A percentile compares a stretch with the other conserved stretches of the same genome.
phyloP scores from a whole-genome alignment of 2,888 invertebrate species.

The Nemoura dubitans region DNA sequence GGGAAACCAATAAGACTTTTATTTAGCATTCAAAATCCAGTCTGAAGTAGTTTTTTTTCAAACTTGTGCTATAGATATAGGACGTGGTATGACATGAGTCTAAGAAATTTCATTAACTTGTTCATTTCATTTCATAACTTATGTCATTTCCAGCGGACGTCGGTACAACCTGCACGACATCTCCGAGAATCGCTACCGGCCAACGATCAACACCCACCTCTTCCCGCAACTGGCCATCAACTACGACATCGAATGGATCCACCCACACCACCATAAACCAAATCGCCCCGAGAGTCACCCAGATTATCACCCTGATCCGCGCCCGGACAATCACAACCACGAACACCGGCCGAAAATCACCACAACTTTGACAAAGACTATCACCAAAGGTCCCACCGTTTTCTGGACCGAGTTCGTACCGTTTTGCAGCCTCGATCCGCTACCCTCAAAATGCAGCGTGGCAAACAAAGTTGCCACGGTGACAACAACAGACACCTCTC shows the following conservation, averaged over 20 bases:
- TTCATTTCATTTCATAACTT: too few species aligned
- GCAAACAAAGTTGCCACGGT: background rate
- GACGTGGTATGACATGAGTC: too few species aligned
- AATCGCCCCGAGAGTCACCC: background rate
- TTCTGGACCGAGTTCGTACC: background rate
- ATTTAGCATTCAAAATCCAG: too few species aligned
- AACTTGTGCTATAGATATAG: too few species aligned
- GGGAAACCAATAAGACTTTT: too few species aligned
- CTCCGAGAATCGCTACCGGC: background rate
- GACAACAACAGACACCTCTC: background rate
- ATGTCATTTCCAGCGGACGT: background rate
- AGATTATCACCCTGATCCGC: background rate
- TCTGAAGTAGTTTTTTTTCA: too few species aligned
- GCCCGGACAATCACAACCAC: background rate
- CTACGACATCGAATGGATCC: background rate
- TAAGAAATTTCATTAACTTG: too few species aligned
- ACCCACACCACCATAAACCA: background rate
- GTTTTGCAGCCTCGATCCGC: background rate
- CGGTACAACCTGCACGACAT: background rate
- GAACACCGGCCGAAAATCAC: too few species aligned
- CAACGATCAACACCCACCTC: background rate
- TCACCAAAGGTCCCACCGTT: background rate
- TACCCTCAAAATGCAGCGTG: background rate
- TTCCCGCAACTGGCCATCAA: background rate
- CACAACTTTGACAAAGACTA: too few species aligned